Percentiles rank a stretch among this genome's conserved stretches.
Evolutionary conservation across 2,113 vertebrate species (phyloP).

Genomic region (Solea senegalensis): DNA sequence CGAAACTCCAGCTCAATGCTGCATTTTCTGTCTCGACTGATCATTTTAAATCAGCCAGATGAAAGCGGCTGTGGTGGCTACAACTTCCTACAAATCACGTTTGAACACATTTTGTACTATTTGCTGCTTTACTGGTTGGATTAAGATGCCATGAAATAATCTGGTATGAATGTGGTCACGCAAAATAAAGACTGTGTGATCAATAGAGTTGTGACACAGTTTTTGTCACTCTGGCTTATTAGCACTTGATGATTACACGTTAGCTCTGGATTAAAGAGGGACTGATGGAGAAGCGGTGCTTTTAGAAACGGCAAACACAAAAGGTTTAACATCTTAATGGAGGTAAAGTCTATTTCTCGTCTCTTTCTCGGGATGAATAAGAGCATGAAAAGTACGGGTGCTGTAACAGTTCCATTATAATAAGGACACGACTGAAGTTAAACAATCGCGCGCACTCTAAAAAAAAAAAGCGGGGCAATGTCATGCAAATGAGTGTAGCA

Average conservation of each 20-base stretch:
- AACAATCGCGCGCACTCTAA: slow-evolving; percentile 48
- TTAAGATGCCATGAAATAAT: slow-evolving; percentile 44
- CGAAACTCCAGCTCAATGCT: neutral
- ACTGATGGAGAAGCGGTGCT: slow-evolving; percentile 10
- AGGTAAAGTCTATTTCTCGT: slow-evolving; percentile 17
- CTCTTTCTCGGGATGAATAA: slow-evolving; percentile 18
- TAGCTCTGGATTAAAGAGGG: slow-evolving; percentile 61
- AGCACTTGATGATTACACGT: slow-evolving; percentile 64
- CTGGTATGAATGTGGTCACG: slow-evolving; percentile 35
- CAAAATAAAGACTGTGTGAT: slow-evolving; percentile 34
- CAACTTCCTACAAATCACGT: slow-evolving; percentile 28
- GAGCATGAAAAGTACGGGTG: slow-evolving; percentile 21
- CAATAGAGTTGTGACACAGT: slow-evolving; percentile 55
- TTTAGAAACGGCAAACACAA: slow-evolving; percentile 14
- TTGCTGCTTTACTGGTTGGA: slow-evolving; percentile 31
- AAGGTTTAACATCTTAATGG: neutral
- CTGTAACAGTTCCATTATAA: slow-evolving; percentile 49
- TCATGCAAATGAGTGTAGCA: slow-evolving; percentile 55
- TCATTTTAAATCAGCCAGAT: slow-evolving; percentile 12
- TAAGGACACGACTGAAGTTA: slow-evolving; percentile 58
- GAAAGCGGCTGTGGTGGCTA: neutral
- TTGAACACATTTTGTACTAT: slow-evolving; percentile 15
- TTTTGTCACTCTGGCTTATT: slow-evolving; percentile 62
- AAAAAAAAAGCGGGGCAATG: slow-evolving; percentile 41
- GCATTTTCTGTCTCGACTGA: neutral